Evolutionary conservation across 2,797 vertebrate species (phyloP).

Genomic region (Arrhamphus sclerolepis): DNA sequence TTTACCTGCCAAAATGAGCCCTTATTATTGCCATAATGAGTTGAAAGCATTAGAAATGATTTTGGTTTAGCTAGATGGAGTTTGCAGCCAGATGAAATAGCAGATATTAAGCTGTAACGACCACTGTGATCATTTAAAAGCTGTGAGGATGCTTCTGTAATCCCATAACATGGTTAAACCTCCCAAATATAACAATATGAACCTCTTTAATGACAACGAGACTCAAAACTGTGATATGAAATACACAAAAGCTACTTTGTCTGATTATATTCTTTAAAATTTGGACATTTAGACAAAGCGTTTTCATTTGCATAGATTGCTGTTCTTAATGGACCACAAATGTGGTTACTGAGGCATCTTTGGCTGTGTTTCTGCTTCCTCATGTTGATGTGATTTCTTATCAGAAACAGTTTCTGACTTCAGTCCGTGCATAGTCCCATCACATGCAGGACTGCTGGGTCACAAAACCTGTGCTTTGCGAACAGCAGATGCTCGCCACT

Average conservation of each 20-base stretch:
- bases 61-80: neutral
- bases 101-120: neutral
- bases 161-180: neutral
- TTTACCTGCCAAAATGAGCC: neutral
- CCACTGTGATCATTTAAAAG: neutral
- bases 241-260: conserved; percentile 22
- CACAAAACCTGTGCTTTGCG: too few relatives aligned
- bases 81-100: conserved; percentile 4
- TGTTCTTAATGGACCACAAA: conserved; percentile 54
- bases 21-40: conserved; percentile 1
- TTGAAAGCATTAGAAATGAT: neutral
- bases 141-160: neutral
- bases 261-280: conserved; percentile 38
- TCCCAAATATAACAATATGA: neutral
- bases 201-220: neutral
- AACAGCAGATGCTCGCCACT: too few relatives aligned
- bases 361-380: conserved; percentile 21
- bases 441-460: too few relatives aligned
- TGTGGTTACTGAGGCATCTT: conserved; percentile 41
- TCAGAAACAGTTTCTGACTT: conserved; percentile 7
- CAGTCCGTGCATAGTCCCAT: too few relatives aligned
- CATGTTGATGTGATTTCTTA: conserved; percentile 42
- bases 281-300: conserved; percentile 4
- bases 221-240: conserved; percentile 9
- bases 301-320: conserved; percentile 49